Evolutionary conservation across 2,113 vertebrate genomes (phyloP), one percentile per base, ranked within the genome.

Genomic region (Solenodon paradoxus): DNA sequence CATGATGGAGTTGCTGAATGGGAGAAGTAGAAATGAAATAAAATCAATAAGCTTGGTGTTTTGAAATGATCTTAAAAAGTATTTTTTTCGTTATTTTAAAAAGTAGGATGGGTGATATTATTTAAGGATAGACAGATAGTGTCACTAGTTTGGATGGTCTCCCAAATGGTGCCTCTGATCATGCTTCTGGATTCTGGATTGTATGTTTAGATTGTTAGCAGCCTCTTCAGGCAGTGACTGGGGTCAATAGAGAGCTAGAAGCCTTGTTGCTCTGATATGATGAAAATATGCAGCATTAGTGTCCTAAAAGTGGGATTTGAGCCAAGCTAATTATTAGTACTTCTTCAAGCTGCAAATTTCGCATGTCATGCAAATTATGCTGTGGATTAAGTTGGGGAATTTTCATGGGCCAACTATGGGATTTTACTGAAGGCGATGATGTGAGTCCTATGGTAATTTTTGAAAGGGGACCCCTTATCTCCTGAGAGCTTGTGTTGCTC

Each of bases 91-190:
- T 30, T 22, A 51, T 57, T 88, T 86, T 42, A 40, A 26, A 47
- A 51, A 64, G 5, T 35, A 47, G 10, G 32, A 26, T 90, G 40
- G 22, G 64, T 82, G 66, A 42, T 63, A 83, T 90, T 95, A 84
- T 86, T 82, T 74, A 83, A 87, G 30, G 55, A 92, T 45, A 92
- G 22, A 22, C 85, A 95, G 75, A 95, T 90, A 79, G 80, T 90
- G 53, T 89, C 84, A 84, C 45, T 87, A 53, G 84, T 90, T 96
- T 90, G 96, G 68, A 79, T 83, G 63, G 3, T 84, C 47, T 93
- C 47, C 77, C 59, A 75, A 42, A 83, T 77, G 22, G 42, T 40
- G 80, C n/a, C 72, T 80, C 26, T 80, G 71, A 71, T 26, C 57
- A 57, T 42, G 28, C 28, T 75, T 2, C 53, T 96, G 75, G 26